These are phyloP conservation scores for Sipha flava DNA, from an alignment of 1,140 invertebrate species.

Conservation along the genomic window DNA sequence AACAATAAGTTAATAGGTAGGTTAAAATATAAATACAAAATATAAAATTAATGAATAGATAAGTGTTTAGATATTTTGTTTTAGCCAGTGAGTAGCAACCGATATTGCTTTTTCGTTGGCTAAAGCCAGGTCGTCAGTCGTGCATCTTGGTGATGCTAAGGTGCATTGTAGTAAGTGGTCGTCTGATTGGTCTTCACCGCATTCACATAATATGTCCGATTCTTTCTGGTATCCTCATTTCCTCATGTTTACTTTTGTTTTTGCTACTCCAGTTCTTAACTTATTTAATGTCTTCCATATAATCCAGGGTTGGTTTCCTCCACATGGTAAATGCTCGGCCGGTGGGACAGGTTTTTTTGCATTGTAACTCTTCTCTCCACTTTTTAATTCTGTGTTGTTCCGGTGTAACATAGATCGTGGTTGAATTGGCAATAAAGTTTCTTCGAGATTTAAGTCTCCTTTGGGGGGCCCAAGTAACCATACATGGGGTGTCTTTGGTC, in stretches of 20 bases:
- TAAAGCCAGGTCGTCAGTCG: neutral
- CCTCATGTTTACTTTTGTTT: neutral
- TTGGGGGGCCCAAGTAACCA: too few species aligned
- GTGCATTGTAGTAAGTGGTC: neutral
- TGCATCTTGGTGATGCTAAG: neutral
- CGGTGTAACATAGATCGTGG: too few species aligned
- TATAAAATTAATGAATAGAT: too few species aligned
- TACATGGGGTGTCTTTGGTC: too few species aligned
- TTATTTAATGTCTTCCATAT: constrained; percentile 9
- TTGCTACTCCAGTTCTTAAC: constrained; percentile 4
- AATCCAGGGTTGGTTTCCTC: neutral
- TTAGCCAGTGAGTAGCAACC: neutral
- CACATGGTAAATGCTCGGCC: neutral
- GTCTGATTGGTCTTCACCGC: neutral
- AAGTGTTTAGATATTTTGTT: neutral
- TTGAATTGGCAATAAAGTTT: too few species aligned
- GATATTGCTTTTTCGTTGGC: neutral
- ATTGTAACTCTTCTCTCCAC: neutral
- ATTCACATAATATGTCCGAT: neutral
- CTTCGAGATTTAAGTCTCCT: too few species aligned
- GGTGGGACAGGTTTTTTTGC: neutral
- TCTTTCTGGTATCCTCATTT: neutral
- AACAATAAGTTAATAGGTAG: too few species aligned
- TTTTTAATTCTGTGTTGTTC: neutral
- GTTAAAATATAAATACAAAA: too few species aligned